Conservation (phyloP, 2,888 invertebrate species). For the Alentia gelatinosa region DNA sequence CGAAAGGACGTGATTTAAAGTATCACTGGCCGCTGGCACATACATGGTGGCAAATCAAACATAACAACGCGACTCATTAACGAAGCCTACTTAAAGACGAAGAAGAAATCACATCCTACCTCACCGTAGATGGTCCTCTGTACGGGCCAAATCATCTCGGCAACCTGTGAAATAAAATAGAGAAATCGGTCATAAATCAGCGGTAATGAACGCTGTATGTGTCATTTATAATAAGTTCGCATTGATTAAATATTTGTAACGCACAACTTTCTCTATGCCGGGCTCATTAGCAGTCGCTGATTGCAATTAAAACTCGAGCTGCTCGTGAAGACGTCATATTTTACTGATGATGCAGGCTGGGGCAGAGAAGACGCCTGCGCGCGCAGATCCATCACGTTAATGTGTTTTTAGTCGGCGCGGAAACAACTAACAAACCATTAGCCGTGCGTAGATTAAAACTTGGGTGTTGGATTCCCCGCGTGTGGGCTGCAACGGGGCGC, state of each 20-base stretch:
- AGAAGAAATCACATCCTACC: constrained; percentile 31
- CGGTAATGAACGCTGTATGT: constrained; percentile 17
- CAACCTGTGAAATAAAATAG: constrained; percentile 55
- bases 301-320: constrained; percentile 48
- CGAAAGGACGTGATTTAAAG: no score
- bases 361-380: neutral
- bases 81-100: neutral
- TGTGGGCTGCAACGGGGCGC: neutral
- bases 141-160: constrained; percentile 63
- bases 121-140: constrained; percentile 66
- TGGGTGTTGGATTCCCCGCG: constrained; percentile 20
- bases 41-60: neutral
- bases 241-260: constrained; percentile 52
- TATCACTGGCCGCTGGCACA: no score
- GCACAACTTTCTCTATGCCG: constrained; percentile 31
- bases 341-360: neutral
- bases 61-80: neutral
- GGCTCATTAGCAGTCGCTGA: constrained; percentile 47
- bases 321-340: constrained; percentile 32
- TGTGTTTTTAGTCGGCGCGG: constrained; percentile 42
- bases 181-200: neutral
- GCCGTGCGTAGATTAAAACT: constrained; percentile 36
- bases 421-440: constrained; percentile 40
- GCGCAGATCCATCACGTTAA: constrained; percentile 26
- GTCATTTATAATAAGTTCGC: constrained; percentile 46